phyloP scores from a whole-genome alignment of 2,888 invertebrate species.

The Amphipyra berbera region DNA sequence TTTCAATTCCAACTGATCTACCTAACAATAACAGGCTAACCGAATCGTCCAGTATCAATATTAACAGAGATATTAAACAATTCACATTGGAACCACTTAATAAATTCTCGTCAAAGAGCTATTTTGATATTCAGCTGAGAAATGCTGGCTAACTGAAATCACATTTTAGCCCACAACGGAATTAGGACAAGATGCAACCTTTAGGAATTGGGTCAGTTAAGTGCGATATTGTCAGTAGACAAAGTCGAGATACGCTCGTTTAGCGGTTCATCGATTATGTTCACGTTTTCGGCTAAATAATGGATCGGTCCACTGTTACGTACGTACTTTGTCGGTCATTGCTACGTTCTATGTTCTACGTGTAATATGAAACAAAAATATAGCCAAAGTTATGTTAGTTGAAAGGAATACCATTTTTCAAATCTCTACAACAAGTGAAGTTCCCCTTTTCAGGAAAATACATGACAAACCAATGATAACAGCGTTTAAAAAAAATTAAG shows the following conservation, averaged over 20 bases:
- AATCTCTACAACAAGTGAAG: no score
- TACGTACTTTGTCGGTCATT: background rate
- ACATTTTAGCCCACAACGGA: conserved; percentile 70
- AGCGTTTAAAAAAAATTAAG: no score
- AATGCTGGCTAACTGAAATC: conserved; percentile 44
- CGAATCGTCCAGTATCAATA: background rate
- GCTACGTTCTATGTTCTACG: no score
- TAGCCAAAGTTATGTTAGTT: no score
- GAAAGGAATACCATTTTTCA: no score
- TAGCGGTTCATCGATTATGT: conserved; percentile 45
- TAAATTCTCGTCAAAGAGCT: conserved; percentile 21
- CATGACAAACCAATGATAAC: no score
- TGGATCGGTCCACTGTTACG: background rate
- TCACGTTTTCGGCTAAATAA: conserved; percentile 31
- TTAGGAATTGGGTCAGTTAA: conserved; percentile 81
- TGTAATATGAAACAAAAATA: no score
- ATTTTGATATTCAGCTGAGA: conserved; percentile 39
- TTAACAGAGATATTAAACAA: conserved; percentile 6
- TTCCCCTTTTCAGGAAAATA: no score
- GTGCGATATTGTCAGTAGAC: conserved; percentile 67
- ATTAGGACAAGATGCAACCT: conserved; percentile 83
- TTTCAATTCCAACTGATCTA: no score
- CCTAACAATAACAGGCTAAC: background rate
- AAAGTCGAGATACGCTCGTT: conserved; percentile 57
- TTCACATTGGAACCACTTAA: background rate